Evolutionary conservation across 2,113 vertebrate genomes (phyloP).

Genomic region (Leuciscus idus): DNA sequence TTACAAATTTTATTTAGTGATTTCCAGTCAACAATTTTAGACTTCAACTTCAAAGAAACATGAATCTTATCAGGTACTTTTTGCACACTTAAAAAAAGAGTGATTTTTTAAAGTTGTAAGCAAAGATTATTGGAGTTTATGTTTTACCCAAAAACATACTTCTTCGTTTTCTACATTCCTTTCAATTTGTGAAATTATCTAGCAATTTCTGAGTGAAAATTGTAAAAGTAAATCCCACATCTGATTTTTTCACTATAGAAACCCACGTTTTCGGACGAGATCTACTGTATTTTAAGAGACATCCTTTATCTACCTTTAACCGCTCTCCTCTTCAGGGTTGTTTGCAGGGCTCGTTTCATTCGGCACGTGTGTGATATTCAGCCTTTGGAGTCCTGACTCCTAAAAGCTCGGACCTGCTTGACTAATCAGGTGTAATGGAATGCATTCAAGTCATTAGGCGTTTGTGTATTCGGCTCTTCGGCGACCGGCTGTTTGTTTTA

Average conservation of each 20-base stretch:
- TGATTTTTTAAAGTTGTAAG: not conserved
- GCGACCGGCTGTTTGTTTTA: slow-evolving; percentile 8
- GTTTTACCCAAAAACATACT: not conserved
- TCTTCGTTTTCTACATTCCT: too few species aligned
- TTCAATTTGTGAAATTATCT: not conserved
- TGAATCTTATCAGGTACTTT: not conserved
- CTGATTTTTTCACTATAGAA: not conserved
- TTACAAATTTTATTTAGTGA: too few species aligned
- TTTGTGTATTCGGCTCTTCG: slow-evolving; percentile 1
- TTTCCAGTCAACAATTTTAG: too few species aligned
- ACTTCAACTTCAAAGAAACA: too few species aligned
- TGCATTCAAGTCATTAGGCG: not conserved
- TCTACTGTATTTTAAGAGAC: too few species aligned
- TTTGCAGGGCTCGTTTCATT: slow-evolving; percentile 30
- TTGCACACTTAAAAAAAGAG: not conserved
- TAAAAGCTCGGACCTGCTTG: slow-evolving; percentile 20
- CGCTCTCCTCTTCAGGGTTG: slow-evolving; percentile 14
- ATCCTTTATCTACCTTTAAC: slow-evolving; percentile 13
- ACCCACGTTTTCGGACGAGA: not conserved
- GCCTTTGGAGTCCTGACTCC: not conserved
- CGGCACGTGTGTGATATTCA: not conserved
- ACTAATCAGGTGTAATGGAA: slow-evolving; percentile 40
- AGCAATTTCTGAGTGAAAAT: not conserved
- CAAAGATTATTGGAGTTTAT: not conserved
- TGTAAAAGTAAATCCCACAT: not conserved